phyloP scores from a whole-genome alignment of 2,113 vertebrate genomes.

The Neodontobutis hainanensis region DNA sequence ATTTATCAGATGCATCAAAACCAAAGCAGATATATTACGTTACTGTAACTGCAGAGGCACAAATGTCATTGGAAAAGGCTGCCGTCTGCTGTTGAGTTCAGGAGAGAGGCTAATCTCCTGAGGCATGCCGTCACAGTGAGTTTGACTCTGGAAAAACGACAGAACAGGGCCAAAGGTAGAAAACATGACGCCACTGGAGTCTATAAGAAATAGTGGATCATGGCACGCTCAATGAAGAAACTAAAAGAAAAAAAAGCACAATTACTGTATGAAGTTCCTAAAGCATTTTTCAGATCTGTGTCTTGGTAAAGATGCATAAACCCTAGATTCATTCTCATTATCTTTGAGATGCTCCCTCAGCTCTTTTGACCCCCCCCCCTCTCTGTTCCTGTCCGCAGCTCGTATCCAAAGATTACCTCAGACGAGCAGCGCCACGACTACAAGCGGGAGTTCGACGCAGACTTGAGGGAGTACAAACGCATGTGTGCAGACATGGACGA shows the following conservation, averaged over 20 bases:
- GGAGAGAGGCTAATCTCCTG: constrained; percentile 67
- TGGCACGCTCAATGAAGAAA: constrained; percentile 1
- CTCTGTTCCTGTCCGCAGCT: constrained; percentile 54
- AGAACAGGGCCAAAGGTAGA: constrained; percentile 70
- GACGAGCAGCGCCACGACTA: constrained; percentile 80
- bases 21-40: background rate
- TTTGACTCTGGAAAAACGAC: constrained; percentile 47
- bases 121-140: constrained; percentile 61
- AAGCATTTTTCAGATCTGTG: background rate
- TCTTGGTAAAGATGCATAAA: too few species aligned
- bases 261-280: background rate
- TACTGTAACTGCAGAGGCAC: background rate
- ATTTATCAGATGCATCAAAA: constrained; percentile 7
- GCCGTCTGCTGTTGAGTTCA: constrained; percentile 9
- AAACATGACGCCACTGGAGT: constrained; percentile 28
- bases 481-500: constrained; percentile 87
- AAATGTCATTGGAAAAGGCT: constrained; percentile 5
- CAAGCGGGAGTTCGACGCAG: constrained; percentile 84
- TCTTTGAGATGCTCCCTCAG: constrained; percentile 24
- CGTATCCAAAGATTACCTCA: constrained; percentile 81
- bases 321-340: background rate
- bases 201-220: constrained; percentile 30
- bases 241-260: too few species aligned
- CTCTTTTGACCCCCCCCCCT: background rate
- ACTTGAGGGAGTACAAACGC: constrained; percentile 82